Conservation (phyloP, 2,797 vertebrate species). For the Phalloptychus januarius region DNA sequence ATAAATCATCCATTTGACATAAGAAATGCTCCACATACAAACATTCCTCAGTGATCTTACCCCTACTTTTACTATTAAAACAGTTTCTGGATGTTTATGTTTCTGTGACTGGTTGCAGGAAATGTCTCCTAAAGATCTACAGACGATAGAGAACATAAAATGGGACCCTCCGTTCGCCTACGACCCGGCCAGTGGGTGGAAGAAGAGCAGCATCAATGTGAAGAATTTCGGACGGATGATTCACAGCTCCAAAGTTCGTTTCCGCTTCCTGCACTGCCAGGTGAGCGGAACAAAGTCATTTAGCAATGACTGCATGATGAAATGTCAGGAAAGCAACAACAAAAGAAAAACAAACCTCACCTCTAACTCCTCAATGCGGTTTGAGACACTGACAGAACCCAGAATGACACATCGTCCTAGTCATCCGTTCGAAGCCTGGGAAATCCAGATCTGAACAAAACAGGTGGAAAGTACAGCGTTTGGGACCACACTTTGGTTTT, state of each 20-base stretch:
- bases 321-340: conserved; percentile 31
- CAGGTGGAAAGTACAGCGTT: conserved; percentile 37
- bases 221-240: conserved; percentile 92
- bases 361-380: conserved; percentile 27
- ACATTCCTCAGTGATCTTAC: neutral
- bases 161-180: conserved; percentile 87
- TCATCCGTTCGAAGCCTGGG: conserved; percentile 31
- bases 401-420: conserved; percentile 52
- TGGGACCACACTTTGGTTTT: conserved; percentile 42
- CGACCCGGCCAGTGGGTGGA: conserved; percentile 85
- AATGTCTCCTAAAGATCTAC: conserved; percentile 82
- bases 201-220: conserved; percentile 88
- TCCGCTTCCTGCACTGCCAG: conserved; percentile 92
- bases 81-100: conserved; percentile 1
- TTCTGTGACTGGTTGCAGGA: conserved; percentile 70
- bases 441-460: conserved; percentile 39
- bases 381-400: conserved; percentile 43
- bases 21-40: neutral
- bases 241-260: conserved; percentile 94
- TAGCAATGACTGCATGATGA: conserved; percentile 32
- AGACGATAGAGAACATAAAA: conserved; percentile 83
- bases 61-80: neutral
- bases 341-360: conserved; percentile 43
- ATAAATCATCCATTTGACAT: neutral
- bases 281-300: conserved; percentile 67